phyloP scores from a whole-genome alignment of 2,888 invertebrate genomes.

The Calephelis perditalis region DNA sequence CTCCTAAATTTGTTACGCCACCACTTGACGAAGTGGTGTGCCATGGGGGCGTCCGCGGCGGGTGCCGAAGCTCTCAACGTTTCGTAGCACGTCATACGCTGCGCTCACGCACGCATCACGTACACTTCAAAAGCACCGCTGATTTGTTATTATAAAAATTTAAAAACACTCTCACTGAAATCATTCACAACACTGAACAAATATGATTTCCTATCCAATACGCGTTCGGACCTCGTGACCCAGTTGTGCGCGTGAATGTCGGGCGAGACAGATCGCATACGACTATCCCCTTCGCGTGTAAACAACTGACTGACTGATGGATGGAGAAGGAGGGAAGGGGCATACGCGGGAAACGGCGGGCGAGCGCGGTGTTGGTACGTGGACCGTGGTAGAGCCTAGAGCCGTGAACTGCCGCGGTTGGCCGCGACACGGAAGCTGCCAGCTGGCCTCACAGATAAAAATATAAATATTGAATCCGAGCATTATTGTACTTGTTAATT shows the following conservation, averaged over 20 bases:
- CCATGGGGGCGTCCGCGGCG: slow-evolving; percentile 81
- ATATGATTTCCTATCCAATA: slow-evolving; percentile 42
- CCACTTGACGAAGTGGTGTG: slow-evolving; percentile 86
- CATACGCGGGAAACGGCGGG: slow-evolving; percentile 26
- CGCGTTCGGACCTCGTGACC: slow-evolving; percentile 61
- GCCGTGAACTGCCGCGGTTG: slow-evolving; percentile 19
- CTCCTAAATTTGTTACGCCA: slow-evolving; percentile 86
- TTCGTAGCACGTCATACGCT: slow-evolving; percentile 79
- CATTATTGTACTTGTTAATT: neutral
- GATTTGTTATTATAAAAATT: slow-evolving; percentile 52
- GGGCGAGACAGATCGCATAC: slow-evolving; percentile 40
- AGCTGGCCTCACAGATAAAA: slow-evolving; percentile 16
- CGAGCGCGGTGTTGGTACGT: slow-evolving; percentile 36
- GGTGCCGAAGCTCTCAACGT: slow-evolving; percentile 76
- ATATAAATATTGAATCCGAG: slow-evolving; percentile 15
- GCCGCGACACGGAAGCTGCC: slow-evolving; percentile 19
- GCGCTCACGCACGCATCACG: slow-evolving; percentile 78
- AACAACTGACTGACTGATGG: slow-evolving; percentile 70
- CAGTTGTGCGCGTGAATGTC: slow-evolving; percentile 69
- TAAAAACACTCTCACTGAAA: slow-evolving; percentile 53
- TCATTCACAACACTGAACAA: slow-evolving; percentile 55
- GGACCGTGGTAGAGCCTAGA: slow-evolving; percentile 11
- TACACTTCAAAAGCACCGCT: slow-evolving; percentile 73
- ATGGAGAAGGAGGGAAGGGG: slow-evolving; percentile 42
- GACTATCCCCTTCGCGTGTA: slow-evolving; percentile 51